phyloP scores from a whole-genome alignment of 2,888 invertebrate species.

The Gandaritis pyraliata region DNA sequence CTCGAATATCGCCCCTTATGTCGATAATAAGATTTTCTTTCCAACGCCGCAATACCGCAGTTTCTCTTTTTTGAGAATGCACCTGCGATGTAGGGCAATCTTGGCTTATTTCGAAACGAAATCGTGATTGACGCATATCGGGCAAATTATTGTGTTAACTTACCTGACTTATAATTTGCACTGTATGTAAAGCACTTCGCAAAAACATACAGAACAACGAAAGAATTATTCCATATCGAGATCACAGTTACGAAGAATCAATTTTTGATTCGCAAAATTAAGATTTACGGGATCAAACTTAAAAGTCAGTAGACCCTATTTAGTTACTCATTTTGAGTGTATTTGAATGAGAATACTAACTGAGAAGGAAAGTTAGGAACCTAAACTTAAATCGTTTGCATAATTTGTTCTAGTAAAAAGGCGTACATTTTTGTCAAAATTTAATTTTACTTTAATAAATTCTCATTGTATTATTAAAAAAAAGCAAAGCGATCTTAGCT shows the following conservation, averaged over 20 bases:
- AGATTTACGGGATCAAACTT: too few relatives aligned
- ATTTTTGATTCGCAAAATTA: too few relatives aligned
- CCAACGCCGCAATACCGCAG: constrained; percentile 66
- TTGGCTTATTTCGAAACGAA: constrained; percentile 70
- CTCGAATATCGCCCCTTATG: constrained; percentile 81
- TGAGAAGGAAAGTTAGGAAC: too few relatives aligned
- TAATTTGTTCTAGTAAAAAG: too few relatives aligned
- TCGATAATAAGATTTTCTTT: constrained; percentile 82
- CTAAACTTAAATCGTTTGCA: too few relatives aligned
- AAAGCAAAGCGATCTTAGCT: too few relatives aligned
- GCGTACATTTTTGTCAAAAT: too few relatives aligned
- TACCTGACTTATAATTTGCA: constrained; percentile 43
- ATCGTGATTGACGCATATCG: constrained; percentile 70
- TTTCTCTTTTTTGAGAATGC: constrained; percentile 81
- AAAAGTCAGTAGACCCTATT: too few relatives aligned
- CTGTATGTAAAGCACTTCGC: constrained; percentile 23
- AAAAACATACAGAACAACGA: constrained; percentile 1
- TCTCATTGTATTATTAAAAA: too few relatives aligned
- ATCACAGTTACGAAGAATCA: background rate
- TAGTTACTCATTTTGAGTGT: too few relatives aligned
- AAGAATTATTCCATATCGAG: constrained; percentile 1
- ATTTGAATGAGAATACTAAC: too few relatives aligned
- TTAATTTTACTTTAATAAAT: too few relatives aligned
- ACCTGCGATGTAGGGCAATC: constrained; percentile 78
- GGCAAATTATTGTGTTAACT: constrained; percentile 52